Conservation (phyloP, 2,888 invertebrate genomes). For the Himalopsyche kuldschensis region DNA sequence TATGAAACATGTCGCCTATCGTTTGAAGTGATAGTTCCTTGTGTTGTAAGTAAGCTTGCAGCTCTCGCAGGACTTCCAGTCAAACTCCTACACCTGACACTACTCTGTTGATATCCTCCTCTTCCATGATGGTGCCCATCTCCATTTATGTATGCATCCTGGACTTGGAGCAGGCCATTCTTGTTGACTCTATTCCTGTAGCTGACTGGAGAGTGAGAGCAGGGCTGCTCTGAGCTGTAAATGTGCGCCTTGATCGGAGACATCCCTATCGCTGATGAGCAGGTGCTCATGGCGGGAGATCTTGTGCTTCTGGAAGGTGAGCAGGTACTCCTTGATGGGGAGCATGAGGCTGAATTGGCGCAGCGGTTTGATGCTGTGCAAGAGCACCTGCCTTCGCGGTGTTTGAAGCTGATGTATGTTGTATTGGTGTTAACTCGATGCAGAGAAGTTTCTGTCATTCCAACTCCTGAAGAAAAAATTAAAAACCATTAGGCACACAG, state of each 20-base stretch:
- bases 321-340: constrained; percentile 38
- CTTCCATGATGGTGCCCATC: constrained; percentile 10
- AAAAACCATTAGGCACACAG: neutral
- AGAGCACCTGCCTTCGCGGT: constrained; percentile 40
- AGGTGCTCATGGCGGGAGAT: constrained; percentile 27
- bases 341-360: constrained; percentile 42
- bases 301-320: constrained; percentile 35
- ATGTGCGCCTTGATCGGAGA: constrained; percentile 24
- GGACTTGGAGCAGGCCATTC: neutral
- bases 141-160: neutral
- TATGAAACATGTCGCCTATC: constrained; percentile 32
- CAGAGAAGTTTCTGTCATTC: constrained; percentile 58
- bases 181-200: neutral
- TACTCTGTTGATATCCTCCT: neutral
- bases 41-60: constrained; percentile 29
- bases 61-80: constrained; percentile 33
- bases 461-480: constrained; percentile 40
- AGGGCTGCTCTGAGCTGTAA: neutral
- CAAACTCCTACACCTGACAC: neutral
- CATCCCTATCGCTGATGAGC: constrained; percentile 17
- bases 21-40: constrained; percentile 28
- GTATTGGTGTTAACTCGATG: constrained; percentile 66
- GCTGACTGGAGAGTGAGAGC: neutral
- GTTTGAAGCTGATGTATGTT: constrained; percentile 63
- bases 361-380: constrained; percentile 43